Base-by-base conservation (phyloP, 2,888 invertebrate species). In the Ecdyonurus torrentis region DNA sequence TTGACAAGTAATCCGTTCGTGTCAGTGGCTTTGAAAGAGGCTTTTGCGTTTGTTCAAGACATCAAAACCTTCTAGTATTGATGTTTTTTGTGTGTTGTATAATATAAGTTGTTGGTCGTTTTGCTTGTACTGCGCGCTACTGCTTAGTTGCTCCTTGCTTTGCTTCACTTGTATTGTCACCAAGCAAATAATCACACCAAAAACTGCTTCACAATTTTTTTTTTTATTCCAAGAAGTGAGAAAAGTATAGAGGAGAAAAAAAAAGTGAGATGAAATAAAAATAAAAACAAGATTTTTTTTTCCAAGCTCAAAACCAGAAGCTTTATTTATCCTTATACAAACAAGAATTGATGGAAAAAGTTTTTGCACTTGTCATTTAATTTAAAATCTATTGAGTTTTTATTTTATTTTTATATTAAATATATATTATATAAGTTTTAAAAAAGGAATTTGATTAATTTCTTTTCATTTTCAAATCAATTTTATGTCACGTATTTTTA, bases 291-390 rank as follows among this genome's bases (percentile, higher is more conserved):
- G n/a, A n/a, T n/a, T n/a, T 37, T 15, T 37, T 37, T 15, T 37
- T 10, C 15, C 7, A 10, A 37, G 37, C 15, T 37, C 37, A 37
- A 37, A 37, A 37, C 37, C 37, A 37, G 37, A 37, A 37, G 37
- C n/a, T 37, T 37, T 37, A 37, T 5, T 10, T 37, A 37, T 37
- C 37, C 37, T n/a, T n/a, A 37, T 37, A 37, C 37, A 37, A 37
- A 37, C 5, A 5, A 37, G 37, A 37, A 37, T 55, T 55, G 55
- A 55, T 55, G n/a, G 55, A 55, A 55, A 55, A 55, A 55, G 55
- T 55, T n/a, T n/a, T 55, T 55, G 55, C 55, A 22, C 22, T 55
- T 55, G 55, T 55, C 55, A 55, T 55, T 55, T 55, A 55, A 55
- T 20, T 55, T 55, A 22, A 55, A 37, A 37, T 37, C 37, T 10